Evolutionary conservation across 2,888 invertebrate species (phyloP).

Genomic region (Synanthedon vespiformis): DNA sequence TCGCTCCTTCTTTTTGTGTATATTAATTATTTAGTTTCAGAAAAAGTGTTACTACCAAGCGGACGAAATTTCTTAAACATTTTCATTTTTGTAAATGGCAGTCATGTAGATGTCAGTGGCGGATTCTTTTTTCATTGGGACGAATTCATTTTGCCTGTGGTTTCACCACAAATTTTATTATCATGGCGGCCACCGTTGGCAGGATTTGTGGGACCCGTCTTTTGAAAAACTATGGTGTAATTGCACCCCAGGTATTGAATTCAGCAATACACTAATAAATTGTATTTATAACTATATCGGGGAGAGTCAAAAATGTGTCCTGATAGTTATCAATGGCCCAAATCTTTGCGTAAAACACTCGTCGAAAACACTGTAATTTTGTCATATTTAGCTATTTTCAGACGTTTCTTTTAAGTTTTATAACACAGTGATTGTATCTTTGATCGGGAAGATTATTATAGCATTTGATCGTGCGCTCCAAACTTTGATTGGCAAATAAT

Average conservation of each 20-base stretch:
- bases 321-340: constrained; percentile 23
- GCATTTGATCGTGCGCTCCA: constrained; percentile 16
- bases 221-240: constrained; percentile 79
- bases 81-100: constrained; percentile 6
- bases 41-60: no score
- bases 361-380: constrained; percentile 36
- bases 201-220: constrained; percentile 87
- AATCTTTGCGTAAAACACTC: constrained; percentile 24
- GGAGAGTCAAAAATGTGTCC: constrained; percentile 15
- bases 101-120: constrained; percentile 39
- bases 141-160: constrained; percentile 13
- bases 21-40: no score
- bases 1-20: no score
- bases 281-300: constrained; percentile 17
- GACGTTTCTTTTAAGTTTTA: constrained; percentile 15
- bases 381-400: constrained; percentile 23
- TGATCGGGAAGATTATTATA: constrained; percentile 9
- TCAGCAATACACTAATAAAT: constrained; percentile 26
- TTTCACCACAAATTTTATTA: constrained; percentile 52
- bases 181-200: constrained; percentile 90
- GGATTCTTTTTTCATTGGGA: constrained; percentile 51
- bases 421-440: constrained; percentile 17
- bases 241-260: constrained; percentile 77
- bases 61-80: no score
- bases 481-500: constrained; percentile 38